These are phyloP conservation scores for Dryas iulia DNA, from an alignment of 1,140 invertebrate species.

Conservation along the genomic window DNA sequence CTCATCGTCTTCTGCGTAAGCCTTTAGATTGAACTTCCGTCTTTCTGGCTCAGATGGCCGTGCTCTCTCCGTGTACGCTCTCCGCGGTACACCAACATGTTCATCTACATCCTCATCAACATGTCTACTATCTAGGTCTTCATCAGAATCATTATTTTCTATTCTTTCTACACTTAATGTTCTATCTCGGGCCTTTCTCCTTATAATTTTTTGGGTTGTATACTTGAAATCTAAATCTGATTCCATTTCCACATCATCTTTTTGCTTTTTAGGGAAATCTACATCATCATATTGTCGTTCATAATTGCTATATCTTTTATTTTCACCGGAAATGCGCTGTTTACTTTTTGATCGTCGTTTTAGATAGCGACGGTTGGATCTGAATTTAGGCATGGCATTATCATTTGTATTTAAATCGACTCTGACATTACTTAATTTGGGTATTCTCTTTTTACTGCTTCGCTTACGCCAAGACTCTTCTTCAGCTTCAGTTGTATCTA, in stretches of 20 bases:
- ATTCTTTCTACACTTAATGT: conserved; percentile 13
- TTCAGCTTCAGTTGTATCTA: not conserved
- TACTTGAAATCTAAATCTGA: conserved; percentile 24
- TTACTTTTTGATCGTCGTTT: conserved; percentile 34
- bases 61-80: not conserved
- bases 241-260: conserved; percentile 21
- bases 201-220: conserved; percentile 33
- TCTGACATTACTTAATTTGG: not conserved
- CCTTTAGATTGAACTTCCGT: conserved; percentile 9
- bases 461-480: not conserved
- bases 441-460: conserved; percentile 1
- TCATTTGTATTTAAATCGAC: conserved; percentile 29
- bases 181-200: conserved; percentile 43
- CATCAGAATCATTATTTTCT: conserved; percentile 17
- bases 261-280: conserved; percentile 20
- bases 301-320: not conserved
- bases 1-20: conserved; percentile 42
- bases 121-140: not conserved
- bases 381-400: conserved; percentile 31
- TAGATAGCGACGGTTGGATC: conserved; percentile 24
- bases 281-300: conserved; percentile 21
- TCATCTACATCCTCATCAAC: not conserved
- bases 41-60: not conserved
- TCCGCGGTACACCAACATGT: not conserved
- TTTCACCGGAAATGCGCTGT: not conserved